A percentile compares a stretch with the other conserved stretches of the same genome.
These are phyloP conservation scores for Helarctos malayanus DNA, from an alignment of 2,797 vertebrate genomes.

Conservation along the genomic window DNA sequence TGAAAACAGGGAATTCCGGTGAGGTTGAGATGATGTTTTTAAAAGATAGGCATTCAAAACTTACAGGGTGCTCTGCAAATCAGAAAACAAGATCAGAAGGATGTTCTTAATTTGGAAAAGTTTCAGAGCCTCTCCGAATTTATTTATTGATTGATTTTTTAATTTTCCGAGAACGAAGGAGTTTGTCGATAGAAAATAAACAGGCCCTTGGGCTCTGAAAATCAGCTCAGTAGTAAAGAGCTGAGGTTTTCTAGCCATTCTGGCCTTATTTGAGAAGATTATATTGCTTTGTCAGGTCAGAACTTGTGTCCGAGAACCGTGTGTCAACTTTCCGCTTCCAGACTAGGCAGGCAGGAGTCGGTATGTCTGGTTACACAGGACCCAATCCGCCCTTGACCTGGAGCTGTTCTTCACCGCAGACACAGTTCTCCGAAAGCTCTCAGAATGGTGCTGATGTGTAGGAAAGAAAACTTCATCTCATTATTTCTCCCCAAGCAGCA, in stretches of 20 bases:
- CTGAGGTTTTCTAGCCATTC: slow-evolving; percentile 71
- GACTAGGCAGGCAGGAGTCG: slow-evolving; percentile 78
- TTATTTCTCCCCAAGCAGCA: slow-evolving; percentile 73
- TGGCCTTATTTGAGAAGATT: slow-evolving; percentile 82
- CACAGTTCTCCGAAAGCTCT: slow-evolving; percentile 73
- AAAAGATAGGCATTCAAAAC: neutral
- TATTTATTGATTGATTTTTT: neutral
- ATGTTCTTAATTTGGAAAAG: neutral
- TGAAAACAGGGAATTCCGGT: slow-evolving; percentile 26
- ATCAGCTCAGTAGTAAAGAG: slow-evolving; percentile 70
- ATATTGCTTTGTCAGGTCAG: slow-evolving; percentile 84
- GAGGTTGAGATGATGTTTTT: neutral
- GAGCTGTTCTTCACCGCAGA: slow-evolving; percentile 66
- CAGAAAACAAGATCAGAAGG: slow-evolving; percentile 34
- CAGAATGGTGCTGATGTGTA: slow-evolving; percentile 53
- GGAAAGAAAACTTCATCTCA: slow-evolving; percentile 72
- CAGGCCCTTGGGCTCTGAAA: slow-evolving; percentile 61
- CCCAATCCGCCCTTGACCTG: slow-evolving; percentile 74
- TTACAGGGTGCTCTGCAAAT: neutral
- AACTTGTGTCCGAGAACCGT: slow-evolving; percentile 82
- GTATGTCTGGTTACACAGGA: slow-evolving; percentile 74
- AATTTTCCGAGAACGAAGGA: slow-evolving; percentile 28
- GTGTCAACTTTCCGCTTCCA: slow-evolving; percentile 85
- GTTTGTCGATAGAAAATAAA: neutral
- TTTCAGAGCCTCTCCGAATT: neutral